phyloP scores from a whole-genome alignment of 2,888 invertebrate genomes.

The Dermolepida albohirtum region DNA sequence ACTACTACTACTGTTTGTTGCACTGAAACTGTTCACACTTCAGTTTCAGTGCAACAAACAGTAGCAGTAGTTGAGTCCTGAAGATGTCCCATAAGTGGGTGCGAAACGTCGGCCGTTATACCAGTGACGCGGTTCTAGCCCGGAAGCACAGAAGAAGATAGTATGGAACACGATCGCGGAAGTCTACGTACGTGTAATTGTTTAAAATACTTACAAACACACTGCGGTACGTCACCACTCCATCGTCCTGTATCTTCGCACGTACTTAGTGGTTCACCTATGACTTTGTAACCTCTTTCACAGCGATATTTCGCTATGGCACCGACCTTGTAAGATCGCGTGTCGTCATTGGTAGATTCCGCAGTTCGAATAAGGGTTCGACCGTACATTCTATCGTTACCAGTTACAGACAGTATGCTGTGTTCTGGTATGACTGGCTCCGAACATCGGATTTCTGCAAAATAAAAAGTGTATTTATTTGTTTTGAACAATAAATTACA shows the following conservation, averaged over 20 bases:
- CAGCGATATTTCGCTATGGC: conserved; percentile 90
- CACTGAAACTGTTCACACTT: no score
- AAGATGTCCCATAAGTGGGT: no score
- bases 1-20: no score
- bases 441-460: conserved; percentile 85
- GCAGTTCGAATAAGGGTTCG: conserved; percentile 83
- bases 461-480: conserved; percentile 24
- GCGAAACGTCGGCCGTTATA: no score
- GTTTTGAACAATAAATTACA: neutral
- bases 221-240: conserved; percentile 86
- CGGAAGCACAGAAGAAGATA: no score
- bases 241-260: conserved; percentile 88
- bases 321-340: conserved; percentile 86
- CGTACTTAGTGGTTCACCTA: conserved; percentile 86
- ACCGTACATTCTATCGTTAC: conserved; percentile 91
- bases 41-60: no score
- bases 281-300: conserved; percentile 88
- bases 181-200: neutral
- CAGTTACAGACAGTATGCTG: conserved; percentile 88
- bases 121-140: no score
- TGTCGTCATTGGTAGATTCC: conserved; percentile 73
- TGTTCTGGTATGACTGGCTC: conserved; percentile 87
- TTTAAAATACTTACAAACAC: conserved; percentile 77
- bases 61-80: no score
- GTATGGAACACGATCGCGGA: no score